These are phyloP conservation scores for Anthoscopus minutus DNA, from an alignment of 2,113 vertebrate species.

Conservation along the genomic window DNA sequence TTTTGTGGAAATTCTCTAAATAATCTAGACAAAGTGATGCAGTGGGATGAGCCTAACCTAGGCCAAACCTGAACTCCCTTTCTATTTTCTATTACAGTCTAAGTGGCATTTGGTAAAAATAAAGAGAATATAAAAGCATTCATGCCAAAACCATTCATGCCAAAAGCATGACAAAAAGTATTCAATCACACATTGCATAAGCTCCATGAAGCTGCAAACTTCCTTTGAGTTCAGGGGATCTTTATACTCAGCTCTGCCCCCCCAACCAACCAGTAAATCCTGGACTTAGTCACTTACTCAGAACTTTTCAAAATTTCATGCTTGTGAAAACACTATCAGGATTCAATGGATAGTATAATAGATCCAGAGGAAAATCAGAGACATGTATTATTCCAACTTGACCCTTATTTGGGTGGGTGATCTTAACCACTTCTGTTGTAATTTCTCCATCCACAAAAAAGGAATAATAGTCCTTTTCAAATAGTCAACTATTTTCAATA, in stretches of 20 bases:
- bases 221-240: neutral
- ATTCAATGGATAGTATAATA: neutral
- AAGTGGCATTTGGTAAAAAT: too few species aligned
- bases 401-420: neutral
- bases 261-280: neutral
- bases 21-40: neutral
- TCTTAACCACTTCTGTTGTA: neutral
- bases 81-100: too few species aligned
- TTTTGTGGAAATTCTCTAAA: neutral
- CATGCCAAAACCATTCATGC: too few species aligned
- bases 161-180: neutral
- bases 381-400: neutral
- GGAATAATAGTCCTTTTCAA: neutral
- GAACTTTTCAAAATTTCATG: neutral
- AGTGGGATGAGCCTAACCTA: neutral
- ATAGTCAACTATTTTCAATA: too few species aligned
- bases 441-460: neutral
- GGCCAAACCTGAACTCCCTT: neutral
- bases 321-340: neutral
- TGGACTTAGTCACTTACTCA: neutral
- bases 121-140: too few species aligned
- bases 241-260: neutral
- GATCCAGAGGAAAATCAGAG: neutral
- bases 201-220: neutral
- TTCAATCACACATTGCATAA: neutral